phyloP scores from a whole-genome alignment of 2,888 invertebrate genomes.

The Pollenia labialis region DNA sequence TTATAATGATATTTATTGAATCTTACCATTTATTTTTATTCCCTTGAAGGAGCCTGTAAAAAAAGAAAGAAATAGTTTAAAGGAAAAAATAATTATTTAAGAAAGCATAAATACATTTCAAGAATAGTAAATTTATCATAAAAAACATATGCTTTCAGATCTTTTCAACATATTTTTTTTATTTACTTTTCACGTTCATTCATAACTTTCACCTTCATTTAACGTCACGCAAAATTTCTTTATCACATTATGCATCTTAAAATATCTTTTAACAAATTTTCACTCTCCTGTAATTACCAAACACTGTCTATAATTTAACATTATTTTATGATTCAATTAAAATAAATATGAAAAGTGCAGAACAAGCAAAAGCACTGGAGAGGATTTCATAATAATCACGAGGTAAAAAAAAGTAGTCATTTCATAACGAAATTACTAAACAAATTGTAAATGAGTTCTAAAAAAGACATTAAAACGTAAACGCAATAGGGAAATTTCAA shows the following conservation, averaged over 20 bases:
- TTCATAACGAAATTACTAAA: conserved; percentile 24
- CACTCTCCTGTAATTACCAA: not conserved
- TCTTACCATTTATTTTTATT: too few relatives aligned
- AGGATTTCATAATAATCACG: not conserved
- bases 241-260: conserved; percentile 9
- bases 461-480: conserved; percentile 1
- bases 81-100: too few relatives aligned
- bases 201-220: not conserved
- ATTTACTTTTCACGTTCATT: not conserved
- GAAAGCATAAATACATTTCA: too few relatives aligned
- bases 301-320: conserved; percentile 50
- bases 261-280: conserved; percentile 3
- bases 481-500: not conserved
- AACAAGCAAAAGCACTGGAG: not conserved
- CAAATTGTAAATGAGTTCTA: conserved; percentile 45
- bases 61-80: too few relatives aligned
- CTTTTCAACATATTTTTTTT: not conserved
- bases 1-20: too few relatives aligned
- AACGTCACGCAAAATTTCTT: not conserved
- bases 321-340: conserved; percentile 61
- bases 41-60: too few relatives aligned
- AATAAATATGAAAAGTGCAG: not conserved
- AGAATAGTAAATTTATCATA: too few relatives aligned
- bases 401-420: conserved; percentile 3
- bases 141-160: too few relatives aligned